Percentiles rank a stretch among this genome's conserved stretches.
These are phyloP conservation scores for Actinia equina DNA, from an alignment of 64 coral and sea anemone species.

Conservation along the genomic window DNA sequence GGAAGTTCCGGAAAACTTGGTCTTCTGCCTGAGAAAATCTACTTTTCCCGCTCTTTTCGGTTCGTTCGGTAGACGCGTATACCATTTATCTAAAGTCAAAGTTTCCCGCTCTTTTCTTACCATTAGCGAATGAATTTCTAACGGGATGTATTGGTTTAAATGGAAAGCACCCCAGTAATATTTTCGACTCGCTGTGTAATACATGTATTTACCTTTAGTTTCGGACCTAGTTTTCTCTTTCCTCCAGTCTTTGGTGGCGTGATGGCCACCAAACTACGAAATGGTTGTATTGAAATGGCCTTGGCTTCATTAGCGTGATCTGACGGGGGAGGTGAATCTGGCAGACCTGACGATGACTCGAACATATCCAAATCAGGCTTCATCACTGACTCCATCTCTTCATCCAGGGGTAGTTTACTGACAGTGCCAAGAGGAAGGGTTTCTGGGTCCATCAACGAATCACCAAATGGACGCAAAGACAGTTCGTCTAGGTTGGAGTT, in stretches of 20 bases:
- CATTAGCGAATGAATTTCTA: no score
- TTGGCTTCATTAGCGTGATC: constrained; percentile 45
- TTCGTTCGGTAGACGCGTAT: no score
- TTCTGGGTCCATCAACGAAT: constrained; percentile 49
- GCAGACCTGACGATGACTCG: constrained; percentile 31
- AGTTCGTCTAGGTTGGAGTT: constrained; percentile 38
- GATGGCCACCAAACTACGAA: constrained; percentile 3
- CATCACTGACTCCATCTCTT: constrained; percentile 89
- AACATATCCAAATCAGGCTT: constrained; percentile 83
- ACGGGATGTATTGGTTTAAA: no score
- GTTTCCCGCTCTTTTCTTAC: no score
- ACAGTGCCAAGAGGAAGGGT: constrained; percentile 40
- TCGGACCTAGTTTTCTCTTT: constrained; percentile 73
- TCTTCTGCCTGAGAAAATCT: no score
- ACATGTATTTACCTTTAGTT: constrained; percentile 58
- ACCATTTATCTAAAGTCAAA: no score
- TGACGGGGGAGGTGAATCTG: constrained; percentile 64
- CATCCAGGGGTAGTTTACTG: constrained; percentile 71
- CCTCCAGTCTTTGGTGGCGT: constrained; percentile 75
- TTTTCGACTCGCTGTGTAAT: not conserved
- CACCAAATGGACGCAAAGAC: constrained; percentile 44
- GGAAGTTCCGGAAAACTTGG: no score
- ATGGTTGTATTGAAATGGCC: constrained; percentile 2
- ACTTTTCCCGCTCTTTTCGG: no score
- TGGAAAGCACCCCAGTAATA: no score